Percentiles rank a stretch among this genome's conserved stretches.
Evolutionary conservation across 2,888 invertebrate genomes (phyloP).

Genomic region (Hymenopus coronatus): DNA sequence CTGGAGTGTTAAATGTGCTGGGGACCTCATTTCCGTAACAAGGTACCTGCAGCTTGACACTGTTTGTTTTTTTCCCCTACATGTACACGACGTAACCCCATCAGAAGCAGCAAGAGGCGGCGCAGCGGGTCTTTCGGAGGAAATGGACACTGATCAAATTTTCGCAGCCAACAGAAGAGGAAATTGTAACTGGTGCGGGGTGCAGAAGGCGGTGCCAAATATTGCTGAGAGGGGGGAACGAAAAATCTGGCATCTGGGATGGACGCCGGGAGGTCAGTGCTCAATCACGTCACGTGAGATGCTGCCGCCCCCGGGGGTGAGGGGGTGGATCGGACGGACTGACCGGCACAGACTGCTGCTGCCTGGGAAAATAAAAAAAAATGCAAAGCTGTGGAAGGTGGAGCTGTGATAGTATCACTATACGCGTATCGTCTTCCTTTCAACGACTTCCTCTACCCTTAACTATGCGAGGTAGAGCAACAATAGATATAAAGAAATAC

Average conservation of each 20-base stretch:
- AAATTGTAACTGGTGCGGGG: slow-evolving; percentile 20
- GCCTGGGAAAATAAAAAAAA: slow-evolving; percentile 25
- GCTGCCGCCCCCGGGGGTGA: slow-evolving; percentile 51
- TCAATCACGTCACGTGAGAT: neutral
- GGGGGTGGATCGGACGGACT: slow-evolving; percentile 3
- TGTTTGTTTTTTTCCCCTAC: slow-evolving; percentile 10
- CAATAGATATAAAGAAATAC: too few species aligned
- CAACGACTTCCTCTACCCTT: too few species aligned
- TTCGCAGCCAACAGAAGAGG: slow-evolving; percentile 21
- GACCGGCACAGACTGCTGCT: neutral
- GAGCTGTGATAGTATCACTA: neutral
- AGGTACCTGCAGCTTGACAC: neutral
- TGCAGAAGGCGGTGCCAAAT: neutral
- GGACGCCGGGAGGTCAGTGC: neutral
- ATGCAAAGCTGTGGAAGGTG: slow-evolving; percentile 33
- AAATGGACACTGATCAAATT: slow-evolving; percentile 23
- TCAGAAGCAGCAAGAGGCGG: neutral
- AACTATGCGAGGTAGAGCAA: too few species aligned
- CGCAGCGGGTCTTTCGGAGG: neutral
- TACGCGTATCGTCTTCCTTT: neutral
- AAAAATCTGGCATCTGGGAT: slow-evolving; percentile 19
- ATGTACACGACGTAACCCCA: neutral
- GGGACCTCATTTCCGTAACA: slow-evolving; percentile 24
- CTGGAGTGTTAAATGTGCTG: slow-evolving; percentile 24
- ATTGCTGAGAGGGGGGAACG: neutral